Evolutionary conservation across 2,888 invertebrate genomes (phyloP).

Genomic region (Cosmopolites sordidus): DNA sequence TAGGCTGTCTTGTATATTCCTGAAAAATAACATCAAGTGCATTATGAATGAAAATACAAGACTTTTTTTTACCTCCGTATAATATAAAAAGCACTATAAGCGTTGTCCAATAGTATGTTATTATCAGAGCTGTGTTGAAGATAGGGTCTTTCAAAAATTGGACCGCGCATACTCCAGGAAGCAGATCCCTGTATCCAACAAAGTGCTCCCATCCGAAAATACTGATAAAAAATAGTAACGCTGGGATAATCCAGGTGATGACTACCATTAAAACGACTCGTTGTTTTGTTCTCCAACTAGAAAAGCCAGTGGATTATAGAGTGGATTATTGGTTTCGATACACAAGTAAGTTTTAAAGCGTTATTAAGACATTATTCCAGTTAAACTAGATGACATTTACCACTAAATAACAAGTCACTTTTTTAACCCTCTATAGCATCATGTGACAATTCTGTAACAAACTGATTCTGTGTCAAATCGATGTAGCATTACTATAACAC

Average conservation of each 20-base stretch:
- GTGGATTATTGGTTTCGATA: no score
- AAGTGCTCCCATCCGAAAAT: slow-evolving; percentile 99
- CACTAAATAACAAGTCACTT: no score
- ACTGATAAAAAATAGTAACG: slow-evolving; percentile 92
- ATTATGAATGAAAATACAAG: not conserved
- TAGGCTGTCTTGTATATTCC: slow-evolving; percentile 92
- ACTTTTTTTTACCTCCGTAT: slow-evolving; percentile 67
- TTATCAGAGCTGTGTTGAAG: slow-evolving; percentile 94
- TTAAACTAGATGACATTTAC: no score
- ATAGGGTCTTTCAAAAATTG: slow-evolving; percentile 97
- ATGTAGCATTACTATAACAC: no score
- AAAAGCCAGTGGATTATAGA: no score
- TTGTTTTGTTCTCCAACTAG: slow-evolving; percentile 87
- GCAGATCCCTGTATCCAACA: slow-evolving; percentile 83
- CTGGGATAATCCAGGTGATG: slow-evolving; percentile 95
- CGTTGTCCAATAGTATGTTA: slow-evolving; percentile 80
- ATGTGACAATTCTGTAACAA: no score
- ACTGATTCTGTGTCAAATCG: no score
- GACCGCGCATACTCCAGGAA: slow-evolving; percentile 87
- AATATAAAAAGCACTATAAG: slow-evolving; percentile 90
- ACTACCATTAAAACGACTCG: slow-evolving; percentile 94
- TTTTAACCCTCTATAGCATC: no score
- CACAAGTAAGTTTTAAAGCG: not conserved
- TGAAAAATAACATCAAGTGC: slow-evolving; percentile 6
- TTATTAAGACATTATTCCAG: not conserved